A percentile compares a stretch with the other conserved stretches of the same genome.
Evolutionary conservation across 2,113 vertebrate genomes (phyloP).

Genomic region (Amblyopsis rosae): DNA sequence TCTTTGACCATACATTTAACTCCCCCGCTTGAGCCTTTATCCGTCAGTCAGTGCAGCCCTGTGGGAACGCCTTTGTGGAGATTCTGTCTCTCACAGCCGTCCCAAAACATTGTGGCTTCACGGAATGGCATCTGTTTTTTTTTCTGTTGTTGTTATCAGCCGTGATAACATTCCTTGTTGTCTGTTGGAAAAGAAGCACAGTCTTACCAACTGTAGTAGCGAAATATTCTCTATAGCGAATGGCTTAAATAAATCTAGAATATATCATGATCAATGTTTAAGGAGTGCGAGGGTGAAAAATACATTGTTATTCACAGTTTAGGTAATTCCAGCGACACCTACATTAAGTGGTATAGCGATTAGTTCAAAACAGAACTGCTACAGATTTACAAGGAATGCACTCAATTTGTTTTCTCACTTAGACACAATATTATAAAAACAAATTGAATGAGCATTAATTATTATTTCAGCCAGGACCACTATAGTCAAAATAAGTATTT

Average conservation of each 20-base stretch:
- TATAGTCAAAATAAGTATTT: too few species aligned
- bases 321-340: too few species aligned
- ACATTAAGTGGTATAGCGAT: too few species aligned
- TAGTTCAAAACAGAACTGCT: too few species aligned
- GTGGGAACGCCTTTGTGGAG: slow-evolving; percentile 39
- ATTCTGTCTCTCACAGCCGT: slow-evolving; percentile 28
- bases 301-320: too few species aligned
- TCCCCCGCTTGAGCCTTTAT: slow-evolving; percentile 48
- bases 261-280: not conserved
- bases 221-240: slow-evolving; percentile 15
- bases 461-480: too few species aligned
- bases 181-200: slow-evolving; percentile 33
- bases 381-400: too few species aligned
- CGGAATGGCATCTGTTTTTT: slow-evolving; percentile 8
- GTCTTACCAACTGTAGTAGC: not conserved
- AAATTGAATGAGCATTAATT: too few species aligned
- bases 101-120: slow-evolving; percentile 12
- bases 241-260: slow-evolving; percentile 1
- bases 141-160: slow-evolving; percentile 16
- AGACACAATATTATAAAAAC: too few species aligned
- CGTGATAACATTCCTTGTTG: slow-evolving; percentile 25
- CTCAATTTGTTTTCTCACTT: too few species aligned
- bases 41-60: slow-evolving; percentile 62
- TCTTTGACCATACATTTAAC: slow-evolving; percentile 58
- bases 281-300: too few species aligned